Percentiles rank a stretch among this genome's conserved stretches.
Evolutionary conservation across 92 coral and sea anemone genomes (phyloP).

Genomic region (Zoanthus gigantus): DNA sequence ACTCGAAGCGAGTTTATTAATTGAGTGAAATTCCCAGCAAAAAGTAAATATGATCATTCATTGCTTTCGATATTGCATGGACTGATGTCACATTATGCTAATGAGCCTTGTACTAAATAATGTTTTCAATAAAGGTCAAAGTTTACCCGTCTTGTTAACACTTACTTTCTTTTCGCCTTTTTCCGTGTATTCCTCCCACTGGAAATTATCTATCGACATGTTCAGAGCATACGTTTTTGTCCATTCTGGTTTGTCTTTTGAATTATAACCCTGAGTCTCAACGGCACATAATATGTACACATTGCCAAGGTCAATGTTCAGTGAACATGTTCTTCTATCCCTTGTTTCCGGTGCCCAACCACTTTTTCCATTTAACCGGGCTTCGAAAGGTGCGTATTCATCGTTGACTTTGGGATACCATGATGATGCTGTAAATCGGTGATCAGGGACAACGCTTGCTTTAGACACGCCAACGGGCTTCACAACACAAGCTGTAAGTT

Average conservation of each 20-base stretch:
- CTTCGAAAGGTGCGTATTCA: background rate
- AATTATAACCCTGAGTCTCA: background rate
- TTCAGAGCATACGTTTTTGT: background rate
- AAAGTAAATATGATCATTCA: no score
- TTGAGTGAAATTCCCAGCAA: no score
- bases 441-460: background rate
- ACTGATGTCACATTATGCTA: no score
- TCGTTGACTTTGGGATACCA: no score
- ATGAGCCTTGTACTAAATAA: no score
- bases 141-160: no score
- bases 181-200: background rate
- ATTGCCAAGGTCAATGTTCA: background rate
- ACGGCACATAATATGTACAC: background rate
- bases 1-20: no score
- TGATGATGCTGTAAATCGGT: background rate
- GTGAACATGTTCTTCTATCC: background rate
- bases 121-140: no score
- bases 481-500: background rate
- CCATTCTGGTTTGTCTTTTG: background rate
- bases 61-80: no score
- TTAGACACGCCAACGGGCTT: background rate
- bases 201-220: background rate
- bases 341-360: background rate
- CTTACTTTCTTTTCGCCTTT: background rate
- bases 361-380: background rate